Conservation (phyloP, 1,140 invertebrate species). For the Leptonema lineaticorne region DNA sequence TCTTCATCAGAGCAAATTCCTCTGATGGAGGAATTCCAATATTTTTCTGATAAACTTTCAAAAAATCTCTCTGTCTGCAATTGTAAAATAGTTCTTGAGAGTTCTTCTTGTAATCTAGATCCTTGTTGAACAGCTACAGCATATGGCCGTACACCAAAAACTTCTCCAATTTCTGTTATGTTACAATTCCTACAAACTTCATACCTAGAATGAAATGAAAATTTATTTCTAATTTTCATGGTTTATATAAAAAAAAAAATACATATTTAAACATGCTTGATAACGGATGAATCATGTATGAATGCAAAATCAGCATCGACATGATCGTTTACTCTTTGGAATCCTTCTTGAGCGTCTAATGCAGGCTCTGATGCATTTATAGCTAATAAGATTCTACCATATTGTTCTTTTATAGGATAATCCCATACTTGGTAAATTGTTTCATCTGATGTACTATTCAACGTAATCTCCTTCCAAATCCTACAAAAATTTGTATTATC, state of each 20-base stretch:
- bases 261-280: slow-evolving; percentile 56
- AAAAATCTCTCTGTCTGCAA: slow-evolving; percentile 84
- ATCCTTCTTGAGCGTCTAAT: slow-evolving; percentile 67
- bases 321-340: slow-evolving; percentile 72
- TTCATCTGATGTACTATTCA: slow-evolving; percentile 76
- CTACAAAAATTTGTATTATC: slow-evolving; percentile 49
- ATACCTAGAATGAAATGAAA: slow-evolving; percentile 56
- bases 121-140: slow-evolving; percentile 86
- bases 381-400: slow-evolving; percentile 81
- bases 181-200: slow-evolving; percentile 81
- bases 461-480: slow-evolving; percentile 85
- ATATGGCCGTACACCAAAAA: slow-evolving; percentile 86
- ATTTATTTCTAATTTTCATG: not conserved
- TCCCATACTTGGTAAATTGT: slow-evolving; percentile 86
- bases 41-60: slow-evolving; percentile 72
- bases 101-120: slow-evolving; percentile 74
- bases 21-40: slow-evolving; percentile 72
- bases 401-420: slow-evolving; percentile 89
- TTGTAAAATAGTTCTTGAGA: slow-evolving; percentile 76
- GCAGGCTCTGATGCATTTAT: slow-evolving; percentile 78
- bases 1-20: slow-evolving; percentile 67
- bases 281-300: slow-evolving; percentile 84
- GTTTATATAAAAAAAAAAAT: too few species aligned
- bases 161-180: slow-evolving; percentile 82
- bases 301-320: slow-evolving; percentile 84